Conservation (phyloP, 2,888 invertebrate species). For the Drosophila bunnanda region DNA sequence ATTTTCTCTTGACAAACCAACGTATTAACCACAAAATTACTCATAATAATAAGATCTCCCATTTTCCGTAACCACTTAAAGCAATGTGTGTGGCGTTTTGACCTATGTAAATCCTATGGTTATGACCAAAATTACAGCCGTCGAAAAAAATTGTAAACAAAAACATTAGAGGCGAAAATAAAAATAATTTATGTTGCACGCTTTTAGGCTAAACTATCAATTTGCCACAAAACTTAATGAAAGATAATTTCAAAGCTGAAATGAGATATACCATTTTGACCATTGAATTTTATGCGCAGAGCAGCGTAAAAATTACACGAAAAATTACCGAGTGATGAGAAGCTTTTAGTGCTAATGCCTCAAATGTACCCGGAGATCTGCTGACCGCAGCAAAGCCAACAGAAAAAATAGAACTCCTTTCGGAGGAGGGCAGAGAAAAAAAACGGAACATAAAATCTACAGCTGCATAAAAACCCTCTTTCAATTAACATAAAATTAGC, state of each 20-base stretch:
- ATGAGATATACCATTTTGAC: conserved; percentile 6
- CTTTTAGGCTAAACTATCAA: conserved; percentile 64
- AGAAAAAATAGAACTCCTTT: conserved; percentile 16
- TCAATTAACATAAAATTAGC: conserved; percentile 84
- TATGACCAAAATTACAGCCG: conserved; percentile 5
- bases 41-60: neutral
- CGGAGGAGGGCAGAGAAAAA: conserved; percentile 30
- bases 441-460: conserved; percentile 72
- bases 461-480: conserved; percentile 79
- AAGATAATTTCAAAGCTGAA: conserved; percentile 2
- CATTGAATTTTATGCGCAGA: conserved; percentile 72
- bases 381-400: conserved; percentile 57
- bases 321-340: conserved; percentile 72
- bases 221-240: conserved; percentile 15
- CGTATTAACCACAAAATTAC: too few species aligned
- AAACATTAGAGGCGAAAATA: conserved; percentile 60
- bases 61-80: neutral
- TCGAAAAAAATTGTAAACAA: conserved; percentile 64
- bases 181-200: conserved; percentile 72
- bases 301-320: conserved; percentile 64
- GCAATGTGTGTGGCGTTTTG: neutral
- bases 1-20: neutral
- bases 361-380: conserved; percentile 38
- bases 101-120: conserved; percentile 24
- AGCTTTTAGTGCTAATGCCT: conserved; percentile 74